A percentile compares a stretch with the other conserved stretches of the same genome.
These are phyloP conservation scores for Apodemus speciosus DNA, from an alignment of 2,113 vertebrate species.

Conservation along the genomic window DNA sequence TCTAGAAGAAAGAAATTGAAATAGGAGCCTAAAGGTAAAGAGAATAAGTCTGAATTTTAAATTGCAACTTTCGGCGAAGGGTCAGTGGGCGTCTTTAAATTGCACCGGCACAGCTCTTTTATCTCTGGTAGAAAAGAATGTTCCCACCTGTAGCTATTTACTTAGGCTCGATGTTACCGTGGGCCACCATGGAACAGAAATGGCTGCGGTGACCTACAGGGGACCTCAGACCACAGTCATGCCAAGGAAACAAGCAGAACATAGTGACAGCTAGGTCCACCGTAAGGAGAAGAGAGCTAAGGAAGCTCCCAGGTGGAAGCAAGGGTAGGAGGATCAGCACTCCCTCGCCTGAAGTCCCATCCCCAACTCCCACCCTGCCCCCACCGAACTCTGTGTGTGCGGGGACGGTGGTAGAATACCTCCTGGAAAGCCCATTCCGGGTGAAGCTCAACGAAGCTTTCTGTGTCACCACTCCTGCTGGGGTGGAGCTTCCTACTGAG, in stretches of 20 bases:
- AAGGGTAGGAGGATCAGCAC: neutral
- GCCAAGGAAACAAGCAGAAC: neutral
- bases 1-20: conserved; percentile 27
- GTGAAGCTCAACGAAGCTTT: neutral
- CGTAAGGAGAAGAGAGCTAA: no score
- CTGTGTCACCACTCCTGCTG: neutral
- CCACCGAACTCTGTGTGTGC: neutral
- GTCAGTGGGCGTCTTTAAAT: neutral
- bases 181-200: neutral
- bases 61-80: conserved; percentile 19
- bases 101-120: neutral
- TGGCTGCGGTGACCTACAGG: neutral
- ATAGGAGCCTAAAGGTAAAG: neutral
- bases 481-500: neutral
- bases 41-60: conserved; percentile 33
- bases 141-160: neutral
- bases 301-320: neutral
- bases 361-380: neutral
- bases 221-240: neutral
- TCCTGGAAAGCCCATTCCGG: neutral
- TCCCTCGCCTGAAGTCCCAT: neutral
- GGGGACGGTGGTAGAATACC: neutral
- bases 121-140: neutral
- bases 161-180: neutral
- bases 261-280: neutral